These are phyloP conservation scores for Vireo altiloquus DNA, from an alignment of 2,113 vertebrate species.

Conservation along the genomic window DNA sequence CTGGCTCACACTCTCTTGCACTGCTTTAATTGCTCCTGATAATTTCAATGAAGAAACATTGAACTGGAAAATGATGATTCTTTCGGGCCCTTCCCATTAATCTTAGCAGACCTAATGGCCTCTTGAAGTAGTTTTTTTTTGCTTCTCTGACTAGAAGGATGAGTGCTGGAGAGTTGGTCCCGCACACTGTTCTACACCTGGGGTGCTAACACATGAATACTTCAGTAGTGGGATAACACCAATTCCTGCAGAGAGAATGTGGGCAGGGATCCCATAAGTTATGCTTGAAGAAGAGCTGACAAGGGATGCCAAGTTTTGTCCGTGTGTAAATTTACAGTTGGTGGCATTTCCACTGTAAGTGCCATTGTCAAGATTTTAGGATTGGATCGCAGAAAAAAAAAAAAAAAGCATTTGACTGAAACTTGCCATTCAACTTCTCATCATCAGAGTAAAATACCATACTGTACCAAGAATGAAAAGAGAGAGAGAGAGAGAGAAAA, in stretches of 20 bases:
- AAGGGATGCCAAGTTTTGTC: slow-evolving; percentile 49
- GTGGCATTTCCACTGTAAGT: slow-evolving; percentile 66
- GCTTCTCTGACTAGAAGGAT: neutral
- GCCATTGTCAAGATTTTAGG: slow-evolving; percentile 68
- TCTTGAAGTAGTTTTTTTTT: neutral
- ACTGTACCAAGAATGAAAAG: slow-evolving; percentile 61
- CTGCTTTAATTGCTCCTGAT: neutral
- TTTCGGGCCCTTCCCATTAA: neutral
- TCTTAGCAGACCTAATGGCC: neutral
- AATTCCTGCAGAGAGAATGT: slow-evolving; percentile 22
- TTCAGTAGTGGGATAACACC: slow-evolving; percentile 21
- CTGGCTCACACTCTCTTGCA: neutral
- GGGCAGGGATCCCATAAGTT: slow-evolving; percentile 51
- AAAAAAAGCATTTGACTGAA: slow-evolving; percentile 57
- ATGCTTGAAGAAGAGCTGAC: slow-evolving; percentile 26
- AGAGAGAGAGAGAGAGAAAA: slow-evolving; percentile 56
- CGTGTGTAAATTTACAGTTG: slow-evolving; percentile 62
- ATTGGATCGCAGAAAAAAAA: neutral
- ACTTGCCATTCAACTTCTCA: slow-evolving; percentile 69
- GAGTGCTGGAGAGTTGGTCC: neutral
- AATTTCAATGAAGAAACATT: neutral
- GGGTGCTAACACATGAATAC: neutral
- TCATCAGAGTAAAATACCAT: slow-evolving; percentile 67
- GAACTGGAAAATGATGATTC: neutral
- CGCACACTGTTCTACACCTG: neutral